A percentile compares a stretch with the other conserved stretches of the same genome.
These are phyloP conservation scores for Pavo muticus DNA, from an alignment of 2,113 vertebrate genomes.

Conservation along the genomic window DNA sequence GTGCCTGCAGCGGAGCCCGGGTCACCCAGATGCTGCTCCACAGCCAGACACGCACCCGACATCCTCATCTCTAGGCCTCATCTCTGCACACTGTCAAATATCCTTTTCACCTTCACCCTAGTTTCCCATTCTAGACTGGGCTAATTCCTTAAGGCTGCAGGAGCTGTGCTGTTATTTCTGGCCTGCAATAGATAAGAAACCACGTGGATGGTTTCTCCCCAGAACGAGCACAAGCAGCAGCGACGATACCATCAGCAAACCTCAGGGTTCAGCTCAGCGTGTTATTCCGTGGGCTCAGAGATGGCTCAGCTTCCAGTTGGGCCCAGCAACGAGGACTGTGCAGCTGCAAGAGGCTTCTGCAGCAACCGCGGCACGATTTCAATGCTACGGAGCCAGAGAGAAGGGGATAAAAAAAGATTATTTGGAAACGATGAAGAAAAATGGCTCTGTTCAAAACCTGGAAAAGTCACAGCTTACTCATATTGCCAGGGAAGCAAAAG, in stretches of 20 bases:
- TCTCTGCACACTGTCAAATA: not conserved
- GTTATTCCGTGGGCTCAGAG: not conserved
- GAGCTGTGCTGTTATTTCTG: slow-evolving; percentile 32
- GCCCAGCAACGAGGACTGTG: not conserved
- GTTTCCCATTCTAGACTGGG: not conserved
- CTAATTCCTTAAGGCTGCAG: slow-evolving; percentile 14
- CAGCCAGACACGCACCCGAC: not conserved
- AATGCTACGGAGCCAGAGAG: not conserved
- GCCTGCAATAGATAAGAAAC: slow-evolving; percentile 28
- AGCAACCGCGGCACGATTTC: not conserved
- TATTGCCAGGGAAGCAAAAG: not conserved
- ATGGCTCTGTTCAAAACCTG: not conserved
- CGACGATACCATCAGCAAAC: not conserved
- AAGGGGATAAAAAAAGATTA: not conserved
- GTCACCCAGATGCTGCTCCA: not conserved
- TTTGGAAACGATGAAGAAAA: not conserved
- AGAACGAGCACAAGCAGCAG: not conserved
- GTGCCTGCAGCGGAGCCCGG: not conserved
- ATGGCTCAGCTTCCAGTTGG: not conserved
- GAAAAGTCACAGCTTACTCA: not conserved
- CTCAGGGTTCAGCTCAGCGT: not conserved
- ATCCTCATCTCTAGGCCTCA: not conserved
- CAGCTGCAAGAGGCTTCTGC: not conserved
- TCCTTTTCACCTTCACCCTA: slow-evolving; percentile 24
- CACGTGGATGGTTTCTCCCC: not conserved